A percentile compares a stretch with the other conserved stretches of the same genome.
These are phyloP conservation scores for Asobara japonica DNA, from an alignment of 1,140 invertebrate species.

Conservation along the genomic window DNA sequence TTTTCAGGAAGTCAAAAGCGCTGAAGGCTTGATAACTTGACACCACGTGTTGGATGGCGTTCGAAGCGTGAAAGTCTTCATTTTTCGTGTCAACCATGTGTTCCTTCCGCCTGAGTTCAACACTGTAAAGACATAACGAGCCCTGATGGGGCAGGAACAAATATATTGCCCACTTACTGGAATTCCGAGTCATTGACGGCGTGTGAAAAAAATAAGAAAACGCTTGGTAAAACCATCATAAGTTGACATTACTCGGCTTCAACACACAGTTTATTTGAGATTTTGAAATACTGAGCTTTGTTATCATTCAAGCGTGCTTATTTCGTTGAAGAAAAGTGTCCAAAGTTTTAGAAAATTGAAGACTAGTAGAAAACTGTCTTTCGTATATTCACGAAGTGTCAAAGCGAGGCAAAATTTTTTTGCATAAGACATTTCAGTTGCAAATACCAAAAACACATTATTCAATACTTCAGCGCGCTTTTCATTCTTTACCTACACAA, in stretches of 20 bases:
- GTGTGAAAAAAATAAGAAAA: not conserved
- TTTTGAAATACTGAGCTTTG: no score
- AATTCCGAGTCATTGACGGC: constrained; percentile 1
- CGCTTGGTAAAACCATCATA: not conserved
- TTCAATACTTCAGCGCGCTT: no score
- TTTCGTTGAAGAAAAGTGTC: no score
- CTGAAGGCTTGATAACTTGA: not conserved
- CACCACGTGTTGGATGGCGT: not conserved
- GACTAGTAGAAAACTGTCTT: no score
- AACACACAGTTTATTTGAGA: not conserved
- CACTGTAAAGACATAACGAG: not conserved
- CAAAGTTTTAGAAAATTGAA: no score
- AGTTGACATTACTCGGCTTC: not conserved
- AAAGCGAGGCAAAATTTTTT: no score
- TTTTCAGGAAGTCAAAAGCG: not conserved
- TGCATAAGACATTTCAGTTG: no score
- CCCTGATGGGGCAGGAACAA: not conserved
- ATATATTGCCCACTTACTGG: not conserved
- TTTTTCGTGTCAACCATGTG: constrained; percentile 1
- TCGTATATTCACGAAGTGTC: no score
- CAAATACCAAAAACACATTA: no score
- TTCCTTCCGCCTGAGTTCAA: not conserved
- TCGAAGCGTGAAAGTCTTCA: not conserved
- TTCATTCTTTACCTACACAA: no score
- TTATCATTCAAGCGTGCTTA: no score